A percentile compares a stretch with the other conserved stretches of the same genome.
These are phyloP conservation scores for Mesopsocus fuscifrons DNA, from an alignment of 2,888 invertebrate species.

Conservation along the genomic window DNA sequence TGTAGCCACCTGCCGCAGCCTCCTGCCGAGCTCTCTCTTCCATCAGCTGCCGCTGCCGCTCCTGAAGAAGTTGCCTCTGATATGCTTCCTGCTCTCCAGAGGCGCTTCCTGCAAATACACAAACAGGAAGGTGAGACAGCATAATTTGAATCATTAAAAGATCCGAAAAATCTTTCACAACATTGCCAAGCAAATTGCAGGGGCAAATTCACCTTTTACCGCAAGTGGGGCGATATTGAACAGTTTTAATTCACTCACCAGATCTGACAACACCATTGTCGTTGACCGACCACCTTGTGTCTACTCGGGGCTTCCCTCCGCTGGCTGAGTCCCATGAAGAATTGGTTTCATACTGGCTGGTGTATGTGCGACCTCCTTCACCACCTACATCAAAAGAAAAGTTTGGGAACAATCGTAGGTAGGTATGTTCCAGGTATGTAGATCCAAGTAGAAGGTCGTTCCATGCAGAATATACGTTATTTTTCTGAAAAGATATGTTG, in stretches of 20 bases:
- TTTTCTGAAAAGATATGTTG: too few relatives aligned
- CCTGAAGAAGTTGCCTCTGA: slow-evolving; percentile 5
- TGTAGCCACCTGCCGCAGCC: not conserved
- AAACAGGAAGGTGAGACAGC: not conserved
- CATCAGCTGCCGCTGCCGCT: not conserved
- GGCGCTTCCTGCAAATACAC: not conserved
- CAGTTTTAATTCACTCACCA: too few relatives aligned
- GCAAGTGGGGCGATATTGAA: too few relatives aligned
- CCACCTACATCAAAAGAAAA: too few relatives aligned
- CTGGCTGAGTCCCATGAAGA: slow-evolving; percentile 12
- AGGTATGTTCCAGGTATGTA: too few relatives aligned
- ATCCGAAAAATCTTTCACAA: not conserved
- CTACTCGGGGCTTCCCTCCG: slow-evolving; percentile 16
- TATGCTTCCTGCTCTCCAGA: slow-evolving; percentile 2
- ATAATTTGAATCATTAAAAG: not conserved
- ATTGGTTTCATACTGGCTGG: not conserved
- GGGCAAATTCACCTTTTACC: too few relatives aligned
- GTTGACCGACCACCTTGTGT: slow-evolving; percentile 17
- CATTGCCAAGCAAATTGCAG: too few relatives aligned
- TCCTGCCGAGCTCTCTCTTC: slow-evolving; percentile 6
- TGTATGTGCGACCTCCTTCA: not conserved
- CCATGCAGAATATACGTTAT: too few relatives aligned
- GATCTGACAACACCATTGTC: slow-evolving; percentile 17
- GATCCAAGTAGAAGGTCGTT: too few relatives aligned
- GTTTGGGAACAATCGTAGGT: too few relatives aligned